A percentile compares a stretch with the other conserved stretches of the same genome.
phyloP scores from a whole-genome alignment of 2,888 invertebrate genomes.

The Sarcophaga rosellei region DNA sequence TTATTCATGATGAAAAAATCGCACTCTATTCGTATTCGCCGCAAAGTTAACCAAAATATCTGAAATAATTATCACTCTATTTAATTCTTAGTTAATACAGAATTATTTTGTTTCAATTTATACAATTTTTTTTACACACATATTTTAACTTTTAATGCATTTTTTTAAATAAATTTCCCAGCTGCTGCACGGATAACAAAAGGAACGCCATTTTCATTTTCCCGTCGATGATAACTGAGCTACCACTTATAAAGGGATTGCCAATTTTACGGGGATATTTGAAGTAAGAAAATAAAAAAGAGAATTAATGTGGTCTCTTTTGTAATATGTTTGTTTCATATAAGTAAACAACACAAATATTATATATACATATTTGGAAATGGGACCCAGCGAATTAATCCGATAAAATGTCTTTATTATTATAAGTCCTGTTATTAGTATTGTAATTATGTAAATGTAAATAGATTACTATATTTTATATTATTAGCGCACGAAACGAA shows the following conservation, averaged over 20 bases:
- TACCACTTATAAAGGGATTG: constrained; percentile 4
- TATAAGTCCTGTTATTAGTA: too few species aligned
- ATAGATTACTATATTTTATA: too few species aligned
- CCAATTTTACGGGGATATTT: constrained; percentile 28
- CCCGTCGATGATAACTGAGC: constrained; percentile 50
- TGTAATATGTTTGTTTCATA: too few species aligned
- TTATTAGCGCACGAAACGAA: too few species aligned
- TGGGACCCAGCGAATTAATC: too few species aligned
- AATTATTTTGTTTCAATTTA: neutral
- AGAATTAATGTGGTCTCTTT: too few species aligned
- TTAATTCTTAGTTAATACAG: neutral
- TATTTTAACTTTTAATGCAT: constrained; percentile 46
- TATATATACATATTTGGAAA: neutral
- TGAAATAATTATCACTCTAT: constrained; percentile 2
- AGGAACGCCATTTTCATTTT: constrained; percentile 71
- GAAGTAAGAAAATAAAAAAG: neutral
- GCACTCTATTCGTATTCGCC: neutral
- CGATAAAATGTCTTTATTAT: too few species aligned
- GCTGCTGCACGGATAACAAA: constrained; percentile 66
- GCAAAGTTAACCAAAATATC: constrained; percentile 22
- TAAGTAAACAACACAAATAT: neutral
- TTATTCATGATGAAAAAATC: constrained; percentile 34
- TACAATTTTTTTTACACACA: constrained; percentile 6
- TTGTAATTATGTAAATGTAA: too few species aligned
- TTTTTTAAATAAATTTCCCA: constrained; percentile 60